Evolutionary conservation across 2,888 invertebrate genomes (phyloP), one percentile per base, ranked within the genome.

Genomic region (Eilema sororculum): DNA sequence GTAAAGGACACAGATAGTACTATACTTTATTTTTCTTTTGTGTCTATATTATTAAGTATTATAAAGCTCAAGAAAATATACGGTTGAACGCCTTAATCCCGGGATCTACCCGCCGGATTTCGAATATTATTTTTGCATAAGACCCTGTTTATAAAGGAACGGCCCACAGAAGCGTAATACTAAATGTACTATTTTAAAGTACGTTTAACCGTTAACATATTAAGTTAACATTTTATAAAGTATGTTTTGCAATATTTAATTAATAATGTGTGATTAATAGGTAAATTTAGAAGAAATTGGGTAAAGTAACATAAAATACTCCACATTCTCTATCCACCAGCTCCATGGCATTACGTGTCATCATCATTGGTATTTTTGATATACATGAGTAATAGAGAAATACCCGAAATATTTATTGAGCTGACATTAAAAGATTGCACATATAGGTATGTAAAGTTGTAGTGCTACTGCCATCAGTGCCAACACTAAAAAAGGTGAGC

Each of bases 1-100:
- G 71, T 77, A 72, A 73, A 46, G 37, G 30, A 71, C 56, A 65
- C 41, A 57, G 41, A 24, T n/a, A 28, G 41, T 61, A 25, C 52
- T 52, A n/a, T 25, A 33, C 0, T 63, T 25, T 67, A 62, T 67
- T 30, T 12, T 28, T 28, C 8, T n/a, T 58, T 5, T 24, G 12
- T 22, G 24, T 24, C 22, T 66, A 12, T 30, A 30, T 65, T 46
- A 25, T 20, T 62, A 41, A 28, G 20, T 37, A 10, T 37, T 37
- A 5, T 24, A 16, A 41, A 24, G 37, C 37, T 33, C n/a, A n/a
- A n/a, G 28, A 22, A 13, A 61, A 33, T 37, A 22, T 16, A 10
- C 37, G 22, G 59, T 59, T 25, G 59, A 59, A 24, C 25, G 24
- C 25, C 28, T 28, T 25, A 59, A 59, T 28, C 59, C 59, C 16